Conservation (phyloP, 2,888 invertebrate species). For the Andricus curvator region DNA sequence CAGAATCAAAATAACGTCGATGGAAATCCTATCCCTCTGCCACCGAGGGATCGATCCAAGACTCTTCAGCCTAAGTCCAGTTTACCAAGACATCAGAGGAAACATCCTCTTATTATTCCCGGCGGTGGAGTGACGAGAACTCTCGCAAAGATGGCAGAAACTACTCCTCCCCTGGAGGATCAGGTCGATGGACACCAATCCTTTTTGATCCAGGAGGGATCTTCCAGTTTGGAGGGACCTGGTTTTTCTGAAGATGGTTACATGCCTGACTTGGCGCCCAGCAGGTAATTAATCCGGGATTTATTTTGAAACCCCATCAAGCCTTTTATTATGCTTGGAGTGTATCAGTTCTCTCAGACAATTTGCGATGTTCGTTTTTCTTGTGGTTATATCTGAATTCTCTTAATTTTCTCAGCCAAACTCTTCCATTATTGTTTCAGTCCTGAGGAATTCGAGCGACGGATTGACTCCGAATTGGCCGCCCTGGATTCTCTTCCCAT, state of each 20-base stretch:
- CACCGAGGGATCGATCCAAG: slow-evolving; percentile 87
- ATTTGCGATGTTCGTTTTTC: too few species aligned
- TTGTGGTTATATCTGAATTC: neutral
- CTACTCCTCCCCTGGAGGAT: slow-evolving; percentile 76
- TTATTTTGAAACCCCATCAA: neutral
- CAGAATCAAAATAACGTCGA: slow-evolving; percentile 71
- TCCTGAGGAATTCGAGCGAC: slow-evolving; percentile 81
- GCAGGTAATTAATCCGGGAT: slow-evolving; percentile 61
- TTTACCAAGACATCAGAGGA: slow-evolving; percentile 87
- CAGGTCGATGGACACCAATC: slow-evolving; percentile 70
- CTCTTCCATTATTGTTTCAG: slow-evolving; percentile 56
- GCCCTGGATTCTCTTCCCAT: slow-evolving; percentile 81
- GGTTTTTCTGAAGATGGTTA: slow-evolving; percentile 57
- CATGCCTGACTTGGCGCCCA: slow-evolving; percentile 61
- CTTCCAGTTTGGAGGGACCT: slow-evolving; percentile 42
- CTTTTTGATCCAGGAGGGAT: slow-evolving; percentile 43
- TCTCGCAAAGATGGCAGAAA: slow-evolving; percentile 81
- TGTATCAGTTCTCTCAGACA: neutral
- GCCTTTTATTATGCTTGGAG: neutral
- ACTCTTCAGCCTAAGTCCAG: slow-evolving; percentile 81
- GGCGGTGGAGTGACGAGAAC: slow-evolving; percentile 83
- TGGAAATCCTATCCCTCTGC: slow-evolving; percentile 87
- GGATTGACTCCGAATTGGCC: slow-evolving; percentile 82
- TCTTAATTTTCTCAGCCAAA: neutral
- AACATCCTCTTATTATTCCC: slow-evolving; percentile 90